Base-by-base conservation (phyloP, 2,888 invertebrate genomes). In the Pristionchus fissidentatus region DNA sequence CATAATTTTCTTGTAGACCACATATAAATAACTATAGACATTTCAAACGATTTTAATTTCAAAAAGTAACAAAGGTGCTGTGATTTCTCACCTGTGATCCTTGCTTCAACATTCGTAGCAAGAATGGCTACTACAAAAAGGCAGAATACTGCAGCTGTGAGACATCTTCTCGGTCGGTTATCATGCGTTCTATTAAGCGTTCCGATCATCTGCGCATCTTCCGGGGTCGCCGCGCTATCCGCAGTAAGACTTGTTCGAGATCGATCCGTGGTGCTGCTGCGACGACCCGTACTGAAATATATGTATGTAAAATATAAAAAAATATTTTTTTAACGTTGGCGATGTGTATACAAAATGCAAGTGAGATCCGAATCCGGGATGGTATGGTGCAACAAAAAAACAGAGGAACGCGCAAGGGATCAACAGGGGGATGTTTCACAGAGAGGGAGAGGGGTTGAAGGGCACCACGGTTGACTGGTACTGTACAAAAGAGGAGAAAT, bases 131-230 rank as follows among this genome's bases (percentile, higher is more conserved):
- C 13, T 3, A 35, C 3, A 19, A 7, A 3, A 7, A 62, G 35
- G 35, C 22, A 62, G 62, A 5, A 26, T 26, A 57, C 29, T 26
- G 29, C n/a, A 26, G 5, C 10, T 13, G 62, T 32, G 32, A 22
- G 32, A 22, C 62, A 55, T 55, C 55, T 55, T 55, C 55, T 55
- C 55, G 4, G 55, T 55, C 55, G 55, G 35, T 62, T 26, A 8
- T 57, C 19, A 35, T 35, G 62, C 62, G 62, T 35, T 32, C n/a
- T n/a, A n/a, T 62, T 62, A 35, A 32, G 10, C 62, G 62, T 62
- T 62, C 62, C 62, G 62, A 62, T 62, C 62, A 62, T 62, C 62
- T 62, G 62, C 62, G 62, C 62, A 62, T 62, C 62, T 62, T 62
- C 62, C 62, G 62, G n/a, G 62, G 62, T 62, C 62, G 62, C 35